Evolutionary conservation across 23 tunicate genomes (phyloP).

Genomic region (Ciona savignyi): DNA sequence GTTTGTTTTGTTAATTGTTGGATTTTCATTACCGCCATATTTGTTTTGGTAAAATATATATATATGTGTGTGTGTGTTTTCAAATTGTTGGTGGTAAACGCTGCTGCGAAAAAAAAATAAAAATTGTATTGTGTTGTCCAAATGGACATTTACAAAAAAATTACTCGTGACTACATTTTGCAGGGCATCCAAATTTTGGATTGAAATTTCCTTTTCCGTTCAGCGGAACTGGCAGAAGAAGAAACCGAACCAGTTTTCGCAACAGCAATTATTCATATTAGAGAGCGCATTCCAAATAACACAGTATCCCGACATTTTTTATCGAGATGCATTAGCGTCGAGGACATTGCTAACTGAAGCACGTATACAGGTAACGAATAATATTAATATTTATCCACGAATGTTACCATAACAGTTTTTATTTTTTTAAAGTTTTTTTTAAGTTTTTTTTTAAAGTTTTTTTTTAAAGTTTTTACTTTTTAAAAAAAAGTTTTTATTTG

Average conservation of each 20-base stretch:
- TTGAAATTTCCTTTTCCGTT: slow-evolving; percentile 31
- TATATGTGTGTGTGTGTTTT: no score
- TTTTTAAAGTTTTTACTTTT: not conserved
- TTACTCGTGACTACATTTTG: no score
- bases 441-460: not conserved
- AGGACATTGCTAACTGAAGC: slow-evolving; percentile 62
- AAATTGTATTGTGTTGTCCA: no score
- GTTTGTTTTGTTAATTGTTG: no score
- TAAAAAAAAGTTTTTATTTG: not conserved
- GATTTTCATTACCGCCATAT: no score
- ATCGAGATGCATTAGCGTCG: slow-evolving; percentile 58
- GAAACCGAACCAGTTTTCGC: slow-evolving; percentile 61
- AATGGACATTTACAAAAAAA: no score
- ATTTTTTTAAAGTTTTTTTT: not conserved
- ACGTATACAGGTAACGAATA: slow-evolving; percentile 46
- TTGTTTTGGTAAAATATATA: no score
- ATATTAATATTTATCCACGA: not conserved
- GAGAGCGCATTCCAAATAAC: slow-evolving; percentile 63
- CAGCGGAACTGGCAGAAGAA: slow-evolving; percentile 35
- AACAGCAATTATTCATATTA: slow-evolving; percentile 39
- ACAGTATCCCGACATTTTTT: slow-evolving; percentile 65
- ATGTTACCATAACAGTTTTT: no score
- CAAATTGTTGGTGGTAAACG: no score
- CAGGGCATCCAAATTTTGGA: not conserved
- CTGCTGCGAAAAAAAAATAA: no score